Conservation (phyloP, 2,888 invertebrate genomes). For the Hypolimnas misippus region DNA sequence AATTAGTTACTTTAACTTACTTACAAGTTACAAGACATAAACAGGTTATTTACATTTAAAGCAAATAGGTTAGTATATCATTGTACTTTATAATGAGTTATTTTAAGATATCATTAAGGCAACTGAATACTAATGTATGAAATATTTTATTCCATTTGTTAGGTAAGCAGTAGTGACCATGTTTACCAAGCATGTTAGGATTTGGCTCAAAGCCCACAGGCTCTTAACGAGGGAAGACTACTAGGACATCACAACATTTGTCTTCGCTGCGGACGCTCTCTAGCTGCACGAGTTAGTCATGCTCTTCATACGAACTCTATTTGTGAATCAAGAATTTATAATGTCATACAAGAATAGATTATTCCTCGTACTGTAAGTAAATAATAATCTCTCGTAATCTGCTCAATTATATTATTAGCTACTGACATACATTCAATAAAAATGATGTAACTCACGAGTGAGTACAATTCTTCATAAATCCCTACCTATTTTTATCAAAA, state of each 20-base stretch:
- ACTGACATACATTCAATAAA: too few species aligned
- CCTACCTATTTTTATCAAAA: too few species aligned
- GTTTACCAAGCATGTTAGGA: not conserved
- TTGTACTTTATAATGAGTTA: slow-evolving; percentile 1
- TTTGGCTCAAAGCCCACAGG: slow-evolving; percentile 13
- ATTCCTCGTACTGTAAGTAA: too few species aligned
- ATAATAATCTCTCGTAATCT: too few species aligned
- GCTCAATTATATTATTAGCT: too few species aligned
- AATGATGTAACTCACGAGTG: too few species aligned
- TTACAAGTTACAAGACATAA: not conserved
- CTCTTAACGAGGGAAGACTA: slow-evolving; percentile 11
- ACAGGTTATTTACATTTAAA: not conserved
- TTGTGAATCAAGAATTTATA: too few species aligned
- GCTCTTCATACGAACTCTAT: too few species aligned
- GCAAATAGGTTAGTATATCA: not conserved
- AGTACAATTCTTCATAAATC: too few species aligned
- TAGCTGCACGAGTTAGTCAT: too few species aligned
- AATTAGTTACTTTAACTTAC: not conserved
- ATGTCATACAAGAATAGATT: too few species aligned
- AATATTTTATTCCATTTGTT: not conserved
- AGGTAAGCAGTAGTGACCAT: slow-evolving; percentile 14
- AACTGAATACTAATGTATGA: slow-evolving; percentile 1
- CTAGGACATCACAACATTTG: slow-evolving; percentile 10
- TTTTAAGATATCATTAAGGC: not conserved
- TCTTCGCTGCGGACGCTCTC: not conserved